phyloP scores from a whole-genome alignment of 2,113 vertebrate species.

The Ramphastos sulfuratus region DNA sequence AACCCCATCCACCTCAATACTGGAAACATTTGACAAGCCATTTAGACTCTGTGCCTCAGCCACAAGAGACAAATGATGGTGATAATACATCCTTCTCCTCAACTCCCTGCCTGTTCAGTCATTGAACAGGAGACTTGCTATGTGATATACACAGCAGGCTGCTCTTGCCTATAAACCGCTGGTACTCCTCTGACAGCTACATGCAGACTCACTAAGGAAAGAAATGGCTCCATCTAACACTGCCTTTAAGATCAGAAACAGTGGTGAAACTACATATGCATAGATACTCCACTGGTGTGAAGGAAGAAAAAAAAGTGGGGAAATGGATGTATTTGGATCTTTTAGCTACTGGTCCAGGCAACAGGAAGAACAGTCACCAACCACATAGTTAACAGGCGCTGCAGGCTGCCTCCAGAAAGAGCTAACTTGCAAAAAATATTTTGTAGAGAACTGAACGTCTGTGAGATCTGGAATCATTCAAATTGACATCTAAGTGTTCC shows the following conservation, averaged over 20 bases:
- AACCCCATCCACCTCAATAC: neutral
- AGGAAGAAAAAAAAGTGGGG: neutral
- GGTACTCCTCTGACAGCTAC: neutral
- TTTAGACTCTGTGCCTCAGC: neutral
- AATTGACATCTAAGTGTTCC: neutral
- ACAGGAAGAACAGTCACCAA: neutral
- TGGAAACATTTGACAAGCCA: neutral
- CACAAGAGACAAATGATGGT: neutral
- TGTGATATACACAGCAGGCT: neutral
- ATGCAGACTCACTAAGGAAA: neutral
- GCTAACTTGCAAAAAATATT: neutral
- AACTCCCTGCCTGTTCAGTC: neutral
- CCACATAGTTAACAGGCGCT: neutral
- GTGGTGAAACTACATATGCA: neutral
- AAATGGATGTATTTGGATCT: neutral
- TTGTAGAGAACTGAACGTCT: neutral
- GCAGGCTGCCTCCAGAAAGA: neutral
- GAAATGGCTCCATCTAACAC: neutral
- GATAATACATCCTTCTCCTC: fast-evolving
- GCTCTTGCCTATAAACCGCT: neutral
- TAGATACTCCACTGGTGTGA: fast-evolving
- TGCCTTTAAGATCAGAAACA: neutral
- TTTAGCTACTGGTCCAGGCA: neutral
- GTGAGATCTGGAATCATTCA: neutral
- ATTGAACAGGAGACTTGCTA: fast-evolving